Evolutionary conservation across 1,140 invertebrate genomes (phyloP), one percentile per base, ranked within the genome.

Genomic region (Trachymyrmex septentrionalis): DNA sequence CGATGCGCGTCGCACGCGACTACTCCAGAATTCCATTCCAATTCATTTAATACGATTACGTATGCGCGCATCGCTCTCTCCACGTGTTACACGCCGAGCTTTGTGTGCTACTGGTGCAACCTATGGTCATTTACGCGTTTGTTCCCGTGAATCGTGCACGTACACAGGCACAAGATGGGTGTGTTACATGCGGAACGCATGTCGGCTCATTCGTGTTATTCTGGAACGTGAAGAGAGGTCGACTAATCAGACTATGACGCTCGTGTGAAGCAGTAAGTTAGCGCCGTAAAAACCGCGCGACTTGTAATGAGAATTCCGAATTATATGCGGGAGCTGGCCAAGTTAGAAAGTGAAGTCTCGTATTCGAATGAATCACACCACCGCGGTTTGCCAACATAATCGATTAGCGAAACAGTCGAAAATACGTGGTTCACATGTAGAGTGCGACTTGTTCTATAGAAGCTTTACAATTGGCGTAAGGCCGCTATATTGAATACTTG

Each of bases 171-270:
- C 44, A 75, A 53, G 19, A 19, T 59, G 27, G 19, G 38, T 6
- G 73, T 50, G 34, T 87, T 63, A 44, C 12, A 34, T 10, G 50
- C 64, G 12, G 24, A 7, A 50, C 78, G 10, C 24, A 38, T 44
- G 30, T 38, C 30, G 50, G 27, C 57, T 73, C 67, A 16, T 14
- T 27, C 59, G 27, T 44, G 53, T 2, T 78, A 57, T 72, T 27
- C 27, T 24, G 14, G 7, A 63, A 24, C 57, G 27, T 71, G 38
- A 75, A 81, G 73, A 88, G 87, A 72, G 69, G 87, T 88, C 69
- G 84, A 44, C 59, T 91, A 91, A 92, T 91, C 90, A 90, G 91
- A 90, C 88, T 92, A 91, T 91, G 90, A 92, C 88, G 88, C 63
- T 77, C 34, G 55, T 24, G 57, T 61, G 76, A 87, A 66, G 48